phyloP scores from a whole-genome alignment of 2,113 vertebrate species.

The Mobula hypostoma region DNA sequence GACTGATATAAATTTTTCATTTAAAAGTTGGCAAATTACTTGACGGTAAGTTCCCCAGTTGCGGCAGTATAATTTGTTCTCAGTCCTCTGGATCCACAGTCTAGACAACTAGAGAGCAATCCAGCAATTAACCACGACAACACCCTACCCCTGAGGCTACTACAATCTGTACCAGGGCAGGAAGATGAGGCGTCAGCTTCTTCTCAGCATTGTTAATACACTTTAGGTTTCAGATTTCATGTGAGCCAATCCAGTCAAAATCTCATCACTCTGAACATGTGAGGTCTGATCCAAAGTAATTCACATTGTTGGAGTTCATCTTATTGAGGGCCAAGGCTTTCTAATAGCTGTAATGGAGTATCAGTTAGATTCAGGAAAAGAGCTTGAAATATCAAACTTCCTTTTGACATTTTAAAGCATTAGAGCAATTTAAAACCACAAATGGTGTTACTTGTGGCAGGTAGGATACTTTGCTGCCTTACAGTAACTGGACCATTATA shows the following conservation, averaged over 20 bases:
- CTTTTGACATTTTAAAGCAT: neutral
- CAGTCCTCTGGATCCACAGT: too few species aligned
- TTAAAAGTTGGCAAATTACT: too few species aligned
- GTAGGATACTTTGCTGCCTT: neutral
- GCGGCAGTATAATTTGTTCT: too few species aligned
- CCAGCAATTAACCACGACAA: too few species aligned
- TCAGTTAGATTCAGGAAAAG: neutral
- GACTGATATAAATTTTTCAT: too few species aligned
- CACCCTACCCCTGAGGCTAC: neutral
- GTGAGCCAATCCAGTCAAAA: neutral
- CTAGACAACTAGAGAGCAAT: too few species aligned
- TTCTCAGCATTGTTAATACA: neutral
- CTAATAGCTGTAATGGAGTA: neutral
- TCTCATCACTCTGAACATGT: neutral
- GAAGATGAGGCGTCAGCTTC: conserved; percentile 9
- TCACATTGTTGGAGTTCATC: neutral
- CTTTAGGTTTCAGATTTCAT: neutral
- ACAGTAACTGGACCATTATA: neutral
- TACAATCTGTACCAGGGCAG: neutral
- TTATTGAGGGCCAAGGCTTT: neutral
- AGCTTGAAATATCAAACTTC: neutral
- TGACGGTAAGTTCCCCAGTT: too few species aligned
- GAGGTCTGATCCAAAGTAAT: neutral
- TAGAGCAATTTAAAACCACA: conserved; percentile 1
- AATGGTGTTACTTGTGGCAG: neutral